Evolutionary conservation across 23 tunicate genomes (phyloP).

Genomic region (Trididemnum clinides): DNA sequence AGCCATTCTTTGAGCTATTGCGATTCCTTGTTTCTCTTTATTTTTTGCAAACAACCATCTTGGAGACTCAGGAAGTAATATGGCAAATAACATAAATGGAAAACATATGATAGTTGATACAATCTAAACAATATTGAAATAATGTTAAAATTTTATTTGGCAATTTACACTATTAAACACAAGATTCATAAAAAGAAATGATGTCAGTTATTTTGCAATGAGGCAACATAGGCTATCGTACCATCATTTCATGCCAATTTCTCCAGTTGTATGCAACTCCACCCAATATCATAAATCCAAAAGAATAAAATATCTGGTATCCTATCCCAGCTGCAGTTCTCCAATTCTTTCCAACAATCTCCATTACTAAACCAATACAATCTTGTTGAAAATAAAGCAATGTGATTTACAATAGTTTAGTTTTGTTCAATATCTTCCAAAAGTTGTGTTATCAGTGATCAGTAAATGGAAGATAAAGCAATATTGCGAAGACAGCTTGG

Average conservation of each 20-base stretch:
- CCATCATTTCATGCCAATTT: conserved; percentile 76
- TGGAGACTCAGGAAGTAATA: conserved; percentile 44
- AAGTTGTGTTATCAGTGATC: too few relatives aligned
- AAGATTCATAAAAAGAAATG: too few relatives aligned
- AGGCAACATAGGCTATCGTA: too few relatives aligned
- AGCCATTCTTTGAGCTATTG: background rate
- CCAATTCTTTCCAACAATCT: conserved; percentile 63
- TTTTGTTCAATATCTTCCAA: too few relatives aligned
- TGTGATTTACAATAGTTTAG: too few relatives aligned
- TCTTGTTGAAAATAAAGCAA: too few relatives aligned
- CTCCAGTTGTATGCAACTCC: conserved; percentile 80
- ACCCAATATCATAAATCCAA: conserved; percentile 67
- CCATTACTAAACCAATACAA: conserved; percentile 72
- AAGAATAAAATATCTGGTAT: conserved; percentile 59
- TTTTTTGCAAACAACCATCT: conserved; percentile 40
- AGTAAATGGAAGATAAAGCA: too few relatives aligned
- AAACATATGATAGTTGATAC: background rate
- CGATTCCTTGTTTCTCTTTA: conserved; percentile 4
- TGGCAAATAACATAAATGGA: conserved; percentile 6
- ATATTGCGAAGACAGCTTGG: too few relatives aligned
- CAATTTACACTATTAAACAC: too few relatives aligned
- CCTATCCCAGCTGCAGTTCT: conserved; percentile 57
- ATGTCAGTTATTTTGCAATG: too few relatives aligned
- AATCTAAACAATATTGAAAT: too few relatives aligned
- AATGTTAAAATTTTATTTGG: too few relatives aligned